A percentile compares a stretch with the other conserved stretches of the same genome.
Evolutionary conservation across 2,888 invertebrate species (phyloP).

Genomic region (Gonocerus acuteangulatus): DNA sequence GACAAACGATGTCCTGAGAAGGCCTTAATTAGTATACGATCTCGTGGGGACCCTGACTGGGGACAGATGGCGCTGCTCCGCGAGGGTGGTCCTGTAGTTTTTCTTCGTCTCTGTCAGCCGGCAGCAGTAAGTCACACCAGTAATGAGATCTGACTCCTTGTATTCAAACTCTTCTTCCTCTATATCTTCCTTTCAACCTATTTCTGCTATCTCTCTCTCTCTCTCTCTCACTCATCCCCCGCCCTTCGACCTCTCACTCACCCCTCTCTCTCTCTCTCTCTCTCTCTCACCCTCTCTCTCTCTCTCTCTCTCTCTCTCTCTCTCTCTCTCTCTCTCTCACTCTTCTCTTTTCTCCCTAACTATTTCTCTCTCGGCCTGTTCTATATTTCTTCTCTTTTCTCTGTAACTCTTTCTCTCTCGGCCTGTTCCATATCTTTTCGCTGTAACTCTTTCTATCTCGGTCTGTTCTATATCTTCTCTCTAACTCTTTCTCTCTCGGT

Average conservation of each 20-base stretch:
- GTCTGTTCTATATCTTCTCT: not conserved
- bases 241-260: not conserved
- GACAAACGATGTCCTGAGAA: no score
- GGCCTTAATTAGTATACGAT: no score
- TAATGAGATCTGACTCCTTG: not conserved
- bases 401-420: not conserved
- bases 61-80: no score
- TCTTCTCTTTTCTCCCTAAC: not conserved
- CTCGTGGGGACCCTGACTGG: no score
- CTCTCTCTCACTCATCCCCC: conserved; percentile 2
- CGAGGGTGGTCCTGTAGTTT: no score
- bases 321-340: conserved; percentile 8
- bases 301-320: conserved; percentile 1
- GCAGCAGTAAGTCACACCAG: no score
- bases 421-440: not conserved
- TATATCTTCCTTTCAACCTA: not conserved
- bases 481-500: not conserved
- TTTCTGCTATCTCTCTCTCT: not conserved
- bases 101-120: no score
- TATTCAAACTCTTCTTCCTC: no score
- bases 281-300: conserved; percentile 9
- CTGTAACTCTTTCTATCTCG: not conserved
- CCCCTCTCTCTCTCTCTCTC: conserved; percentile 4
- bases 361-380: not conserved
- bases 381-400: not conserved